Evolutionary conservation across 2,797 vertebrate species (phyloP), one percentile per base, ranked within the genome.

Genomic region (Coregonus suidteri): DNA sequence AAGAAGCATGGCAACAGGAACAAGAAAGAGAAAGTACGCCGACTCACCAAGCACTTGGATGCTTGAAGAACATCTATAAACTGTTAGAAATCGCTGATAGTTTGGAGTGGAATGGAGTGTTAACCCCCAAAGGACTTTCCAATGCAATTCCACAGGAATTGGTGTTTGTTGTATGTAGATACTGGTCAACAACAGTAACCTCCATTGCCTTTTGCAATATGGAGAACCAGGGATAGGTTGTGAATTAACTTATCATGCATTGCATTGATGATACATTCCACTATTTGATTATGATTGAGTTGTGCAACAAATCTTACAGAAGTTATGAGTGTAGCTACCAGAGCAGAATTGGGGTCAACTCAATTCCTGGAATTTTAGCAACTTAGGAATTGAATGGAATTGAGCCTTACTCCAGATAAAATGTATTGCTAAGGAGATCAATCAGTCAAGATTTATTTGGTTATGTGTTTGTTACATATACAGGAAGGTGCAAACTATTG

Each of bases 1-100:
- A 99, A 99, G 86, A 99, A 97, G 80, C 98, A 99, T 0, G 95
- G 97, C 15, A 99, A 99, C 94, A 93, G 84, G 83, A 99, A 99
- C 86, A 99, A 96, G 88, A 99, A 97, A 80, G 96, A 99, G 91
- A 99, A 99, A 90, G 89, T 98, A 7, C 96, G 98, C 11, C 92
- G 97, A 54, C 88, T 98, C 67, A 97, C 90, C n/a, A 96, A 94
- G 85, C 97, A 99, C 87, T 88, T 99, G 89, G 96, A 99, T 11
- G 95, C 95, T 13, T 99, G 87, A 96, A n/a, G 51, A 68, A 34
- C 62, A 31, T 53, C 65, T 59, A 14, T 16, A 62, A n/a, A 74
- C 73, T 54, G 41, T 75, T 77, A 64, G n/a, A 76, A 35, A 73
- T 81, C 4, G 7, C n/a, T 51, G 35, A 79, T 78, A 6, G 67